Percentiles rank a stretch among this genome's conserved stretches.
Evolutionary conservation across 2,113 vertebrate genomes (phyloP).

Genomic region (Semnornis frantzii): DNA sequence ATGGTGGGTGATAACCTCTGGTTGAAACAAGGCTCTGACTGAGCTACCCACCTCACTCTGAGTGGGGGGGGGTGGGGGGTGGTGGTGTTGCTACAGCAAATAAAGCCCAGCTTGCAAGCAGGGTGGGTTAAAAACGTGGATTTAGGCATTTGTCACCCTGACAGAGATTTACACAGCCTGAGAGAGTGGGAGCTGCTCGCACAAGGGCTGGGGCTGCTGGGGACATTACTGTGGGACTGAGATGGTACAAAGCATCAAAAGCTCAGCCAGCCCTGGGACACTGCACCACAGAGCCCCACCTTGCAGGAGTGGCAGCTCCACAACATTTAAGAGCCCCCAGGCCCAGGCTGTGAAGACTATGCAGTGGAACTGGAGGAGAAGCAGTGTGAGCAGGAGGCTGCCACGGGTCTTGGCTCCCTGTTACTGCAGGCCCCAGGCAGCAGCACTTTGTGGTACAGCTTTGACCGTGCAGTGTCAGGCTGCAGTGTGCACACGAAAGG

Average conservation of each 20-base stretch:
- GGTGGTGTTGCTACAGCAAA: neutral
- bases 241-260: neutral
- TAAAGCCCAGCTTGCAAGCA: neutral
- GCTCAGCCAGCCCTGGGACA: neutral
- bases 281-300: rapidly evolving
- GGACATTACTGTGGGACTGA: neutral
- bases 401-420: rapidly evolving
- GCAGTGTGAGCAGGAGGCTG: neutral
- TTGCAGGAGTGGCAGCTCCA: neutral
- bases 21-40: neutral
- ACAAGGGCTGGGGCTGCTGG: neutral
- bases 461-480: rapidly evolving
- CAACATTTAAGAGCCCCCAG: rapidly evolving
- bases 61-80: neutral
- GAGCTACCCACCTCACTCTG: neutral
- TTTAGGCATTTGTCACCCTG: neutral
- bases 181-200: neutral
- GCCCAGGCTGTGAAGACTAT: rapidly evolving
- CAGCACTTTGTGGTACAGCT: neutral
- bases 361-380: neutral
- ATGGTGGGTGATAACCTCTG: neutral
- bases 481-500: neutral
- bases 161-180: neutral
- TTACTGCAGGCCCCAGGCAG: neutral
- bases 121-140: neutral